These are phyloP conservation scores for Trichogramma pretiosum DNA, from an alignment of 1,140 invertebrate genomes.

Conservation along the genomic window DNA sequence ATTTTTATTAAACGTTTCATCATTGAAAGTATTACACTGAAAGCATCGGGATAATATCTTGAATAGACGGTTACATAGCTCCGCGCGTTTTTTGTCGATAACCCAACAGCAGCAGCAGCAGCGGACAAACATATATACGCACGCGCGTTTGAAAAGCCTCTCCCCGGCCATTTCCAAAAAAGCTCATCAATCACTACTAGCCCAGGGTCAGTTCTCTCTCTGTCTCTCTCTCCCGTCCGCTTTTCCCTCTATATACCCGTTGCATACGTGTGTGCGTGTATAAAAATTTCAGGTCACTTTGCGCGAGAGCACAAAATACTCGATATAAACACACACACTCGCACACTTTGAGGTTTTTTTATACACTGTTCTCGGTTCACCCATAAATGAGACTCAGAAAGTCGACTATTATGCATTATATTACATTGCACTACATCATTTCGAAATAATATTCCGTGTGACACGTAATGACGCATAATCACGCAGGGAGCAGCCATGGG, in stretches of 20 bases:
- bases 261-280: too few species aligned
- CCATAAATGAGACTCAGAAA: background rate
- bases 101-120: background rate
- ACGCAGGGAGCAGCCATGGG: too few species aligned
- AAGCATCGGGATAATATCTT: conserved; percentile 4
- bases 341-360: too few species aligned
- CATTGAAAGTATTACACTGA: conserved; percentile 1
- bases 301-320: conserved; percentile 7
- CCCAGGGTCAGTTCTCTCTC: too few species aligned
- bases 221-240: too few species aligned
- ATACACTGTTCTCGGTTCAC: background rate
- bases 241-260: too few species aligned
- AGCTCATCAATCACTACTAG: conserved; percentile 11
- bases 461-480: too few species aligned
- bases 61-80: conserved; percentile 2
- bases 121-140: background rate
- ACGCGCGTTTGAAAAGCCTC: too few species aligned
- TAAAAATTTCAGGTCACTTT: conserved; percentile 14
- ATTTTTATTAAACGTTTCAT: too few species aligned
- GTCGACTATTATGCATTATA: background rate
- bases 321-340: too few species aligned
- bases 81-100: conserved; percentile 2
- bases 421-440: background rate
- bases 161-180: too few species aligned
- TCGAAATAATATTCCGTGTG: too few species aligned